Evolutionary conservation across 2,797 vertebrate species (phyloP), one percentile per base, ranked within the genome.

Genomic region (Novumbra hubbsi): DNA sequence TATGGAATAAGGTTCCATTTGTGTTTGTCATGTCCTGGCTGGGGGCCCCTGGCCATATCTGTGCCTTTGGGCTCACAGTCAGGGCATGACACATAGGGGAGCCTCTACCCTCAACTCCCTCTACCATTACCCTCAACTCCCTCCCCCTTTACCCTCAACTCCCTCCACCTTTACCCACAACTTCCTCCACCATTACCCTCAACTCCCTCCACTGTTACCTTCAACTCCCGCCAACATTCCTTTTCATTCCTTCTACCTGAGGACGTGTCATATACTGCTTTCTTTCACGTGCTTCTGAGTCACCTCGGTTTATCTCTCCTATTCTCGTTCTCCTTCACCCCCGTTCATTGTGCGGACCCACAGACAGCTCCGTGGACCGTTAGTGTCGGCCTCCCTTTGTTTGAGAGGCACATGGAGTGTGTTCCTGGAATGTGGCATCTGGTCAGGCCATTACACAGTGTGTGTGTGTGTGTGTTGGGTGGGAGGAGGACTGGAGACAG

Each of bases 341-440:
- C 52, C 0, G 21, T 57, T 12, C 19, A n/a, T 21, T 21, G n/a
- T 2, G 1, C 11, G n/a, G 55, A 24, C 8, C 7, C 52, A 55
- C n/a, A 55, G 52, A 55, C 19, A 55, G n/a, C 52, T 55, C 6
- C 19, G 21, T 57, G 9, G 55, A 24, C 55, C 21, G 12, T 57
- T 57, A 57, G 55, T 9, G 9, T 11, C 12, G 2, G 55, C 55
- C n/a, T 57, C 55, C 55, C 2, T 11, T 9, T 21, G 55, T 45
- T 4, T 9, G 55, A 57, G 19, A 66, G 63, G 75, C 65, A 72
- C 27, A 70, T 68, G 82, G 78, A 83, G 84, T 76, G 73, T 81
- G 78, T 90, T 91, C 88, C 88, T 88, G 87, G 89, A 91, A 90
- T 87, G 87, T 87, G 86, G 87, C 88, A 88, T 92, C 89, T 92